These are phyloP conservation scores for Drosophila setosimentum DNA, from an alignment of 2,888 invertebrate genomes.

Conservation along the genomic window DNA sequence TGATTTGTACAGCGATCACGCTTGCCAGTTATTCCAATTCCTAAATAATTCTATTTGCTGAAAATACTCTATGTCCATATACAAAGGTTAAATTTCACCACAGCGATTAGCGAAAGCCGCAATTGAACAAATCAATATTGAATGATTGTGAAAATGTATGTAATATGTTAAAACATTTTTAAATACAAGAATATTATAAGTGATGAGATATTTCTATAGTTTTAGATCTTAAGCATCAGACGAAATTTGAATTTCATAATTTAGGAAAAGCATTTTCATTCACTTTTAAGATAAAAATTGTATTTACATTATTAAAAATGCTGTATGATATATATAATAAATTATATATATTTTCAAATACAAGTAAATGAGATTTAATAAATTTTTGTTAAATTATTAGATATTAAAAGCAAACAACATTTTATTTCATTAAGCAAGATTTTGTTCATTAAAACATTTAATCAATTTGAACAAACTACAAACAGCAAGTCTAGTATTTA, in stretches of 20 bases:
- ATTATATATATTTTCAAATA: neutral
- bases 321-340: neutral
- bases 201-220: neutral
- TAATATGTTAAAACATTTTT: neutral
- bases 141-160: neutral
- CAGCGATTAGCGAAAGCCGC: neutral
- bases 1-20: constrained; percentile 2
- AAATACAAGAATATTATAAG: neutral
- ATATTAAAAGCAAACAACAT: neutral
- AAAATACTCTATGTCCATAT: neutral
- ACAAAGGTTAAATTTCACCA: neutral
- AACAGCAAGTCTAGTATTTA: neutral
- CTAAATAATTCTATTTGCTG: neutral
- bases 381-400: neutral
- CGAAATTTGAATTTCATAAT: neutral
- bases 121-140: neutral
- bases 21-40: neutral
- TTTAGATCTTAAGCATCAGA: too few relatives aligned
- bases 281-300: too few relatives aligned
- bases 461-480: neutral
- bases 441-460: neutral
- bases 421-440: neutral
- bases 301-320: neutral
- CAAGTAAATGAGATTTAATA: neutral
- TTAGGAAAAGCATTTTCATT: neutral